Evolutionary conservation across 2,888 invertebrate species (phyloP).

Genomic region (Cheiracanthium punctorium): DNA sequence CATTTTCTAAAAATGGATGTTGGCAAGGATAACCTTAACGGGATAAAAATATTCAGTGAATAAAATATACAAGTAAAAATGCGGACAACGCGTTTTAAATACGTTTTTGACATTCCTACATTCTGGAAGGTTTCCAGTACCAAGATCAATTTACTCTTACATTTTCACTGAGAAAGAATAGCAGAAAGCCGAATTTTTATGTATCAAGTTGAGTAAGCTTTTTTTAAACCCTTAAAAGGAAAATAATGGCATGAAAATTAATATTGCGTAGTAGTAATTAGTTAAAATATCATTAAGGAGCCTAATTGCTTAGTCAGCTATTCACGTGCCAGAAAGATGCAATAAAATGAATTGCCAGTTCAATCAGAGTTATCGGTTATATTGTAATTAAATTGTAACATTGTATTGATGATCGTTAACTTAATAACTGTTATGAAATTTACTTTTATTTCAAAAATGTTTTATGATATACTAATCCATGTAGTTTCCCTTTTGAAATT

Average conservation of each 20-base stretch:
- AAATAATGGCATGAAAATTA: slow-evolving; percentile 14
- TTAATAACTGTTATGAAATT: no score
- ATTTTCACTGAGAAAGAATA: slow-evolving; percentile 14
- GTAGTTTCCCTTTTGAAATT: no score
- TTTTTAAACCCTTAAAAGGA: not conserved
- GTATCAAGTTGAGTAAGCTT: slow-evolving; percentile 8
- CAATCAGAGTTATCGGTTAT: no score
- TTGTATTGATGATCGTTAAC: no score
- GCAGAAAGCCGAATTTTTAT: slow-evolving; percentile 25
- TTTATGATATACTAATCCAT: no score
- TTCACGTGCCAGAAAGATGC: not conserved
- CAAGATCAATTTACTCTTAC: slow-evolving; percentile 58
- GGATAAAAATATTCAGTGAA: slow-evolving; percentile 21
- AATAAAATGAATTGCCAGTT: not conserved
- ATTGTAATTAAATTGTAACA: no score
- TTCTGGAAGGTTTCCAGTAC: slow-evolving; percentile 60
- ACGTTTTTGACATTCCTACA: slow-evolving; percentile 51
- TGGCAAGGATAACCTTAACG: slow-evolving; percentile 13
- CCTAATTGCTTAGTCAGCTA: not conserved
- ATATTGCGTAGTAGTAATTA: not conserved
- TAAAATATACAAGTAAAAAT: slow-evolving; percentile 21
- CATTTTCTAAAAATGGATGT: slow-evolving; percentile 14
- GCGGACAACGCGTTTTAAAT: slow-evolving; percentile 67
- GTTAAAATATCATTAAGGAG: not conserved
- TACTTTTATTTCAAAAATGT: no score